Percentiles rank a stretch among this genome's conserved stretches.
Conservation (phyloP, 2,888 invertebrate genomes). For the Onthophagus sagittarius region DNA sequence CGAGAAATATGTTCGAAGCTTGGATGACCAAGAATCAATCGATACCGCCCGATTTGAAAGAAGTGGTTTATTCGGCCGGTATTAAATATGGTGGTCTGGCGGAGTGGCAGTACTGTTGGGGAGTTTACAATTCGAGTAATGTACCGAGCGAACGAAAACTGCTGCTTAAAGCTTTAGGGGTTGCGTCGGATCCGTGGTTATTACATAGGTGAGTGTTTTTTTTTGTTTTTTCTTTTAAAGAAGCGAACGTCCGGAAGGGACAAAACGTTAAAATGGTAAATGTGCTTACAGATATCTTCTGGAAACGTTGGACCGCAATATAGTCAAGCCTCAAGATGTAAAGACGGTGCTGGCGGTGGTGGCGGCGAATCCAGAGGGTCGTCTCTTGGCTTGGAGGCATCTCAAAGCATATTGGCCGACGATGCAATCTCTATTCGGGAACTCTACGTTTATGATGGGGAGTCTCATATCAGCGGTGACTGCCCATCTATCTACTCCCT, state of each 20-base stretch:
- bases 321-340: constrained; percentile 68
- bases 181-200: constrained; percentile 74
- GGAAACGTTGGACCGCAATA: constrained; percentile 65
- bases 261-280: constrained; percentile 1
- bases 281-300: constrained; percentile 61
- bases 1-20: constrained; percentile 63
- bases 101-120: constrained; percentile 79
- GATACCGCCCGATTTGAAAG: constrained; percentile 71
- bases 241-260: constrained; percentile 6
- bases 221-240: background rate
- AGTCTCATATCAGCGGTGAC: constrained; percentile 62
- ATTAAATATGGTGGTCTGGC: constrained; percentile 65
- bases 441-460: constrained; percentile 61
- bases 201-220: constrained; percentile 60
- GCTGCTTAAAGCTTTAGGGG: constrained; percentile 66
- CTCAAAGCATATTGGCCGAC: constrained; percentile 66
- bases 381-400: constrained; percentile 70
- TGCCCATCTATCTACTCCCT: constrained; percentile 66
- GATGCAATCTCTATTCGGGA: constrained; percentile 61
- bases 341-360: constrained; percentile 68
- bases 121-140: constrained; percentile 61
- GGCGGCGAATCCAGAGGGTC: constrained; percentile 67
- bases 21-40: constrained; percentile 66
- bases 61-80: constrained; percentile 63
- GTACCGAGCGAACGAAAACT: constrained; percentile 69